Conservation (phyloP, 1,140 invertebrate genomes). For the Spodoptera frugiperda region DNA sequence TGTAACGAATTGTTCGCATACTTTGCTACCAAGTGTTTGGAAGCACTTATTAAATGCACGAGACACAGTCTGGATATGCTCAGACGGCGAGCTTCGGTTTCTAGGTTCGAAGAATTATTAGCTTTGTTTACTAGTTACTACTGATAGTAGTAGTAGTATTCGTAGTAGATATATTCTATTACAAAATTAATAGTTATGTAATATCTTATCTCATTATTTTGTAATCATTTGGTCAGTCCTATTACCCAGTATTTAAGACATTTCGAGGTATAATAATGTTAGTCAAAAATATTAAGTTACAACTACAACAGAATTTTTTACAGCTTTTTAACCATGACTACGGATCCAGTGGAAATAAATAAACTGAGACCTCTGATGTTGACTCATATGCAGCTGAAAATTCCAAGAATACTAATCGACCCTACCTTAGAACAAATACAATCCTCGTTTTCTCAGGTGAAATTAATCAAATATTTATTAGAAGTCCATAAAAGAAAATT, state of each 20-base stretch:
- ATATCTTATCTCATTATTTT: too few relatives aligned
- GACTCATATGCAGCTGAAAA: conserved; percentile 88
- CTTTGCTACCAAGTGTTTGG: conserved; percentile 90
- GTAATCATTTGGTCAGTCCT: too few relatives aligned
- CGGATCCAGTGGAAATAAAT: conserved; percentile 75
- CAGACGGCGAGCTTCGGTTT: conserved; percentile 87
- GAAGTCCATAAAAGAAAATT: too few relatives aligned
- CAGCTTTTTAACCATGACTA: conserved; percentile 79
- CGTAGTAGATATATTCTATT: too few relatives aligned
- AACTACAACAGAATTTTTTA: too few relatives aligned
- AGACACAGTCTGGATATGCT: conserved; percentile 90
- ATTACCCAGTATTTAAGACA: too few relatives aligned
- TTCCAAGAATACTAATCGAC: conserved; percentile 87
- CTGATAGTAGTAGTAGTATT: too few relatives aligned
- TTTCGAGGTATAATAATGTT: too few relatives aligned
- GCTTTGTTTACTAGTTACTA: not conserved
- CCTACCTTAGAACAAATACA: conserved; percentile 92
- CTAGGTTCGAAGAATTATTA: conserved; percentile 74
- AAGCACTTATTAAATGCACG: conserved; percentile 89
- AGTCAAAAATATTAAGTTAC: too few relatives aligned
- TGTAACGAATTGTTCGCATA: conserved; percentile 91
- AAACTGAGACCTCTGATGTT: conserved; percentile 86
- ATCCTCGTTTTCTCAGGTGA: conserved; percentile 88
- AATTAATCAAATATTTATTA: too few relatives aligned
- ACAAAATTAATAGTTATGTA: too few relatives aligned